A percentile compares a stretch with the other conserved stretches of the same genome.
phyloP scores from a whole-genome alignment of 2,888 invertebrate species.

The Trileptium ribeirensis region DNA sequence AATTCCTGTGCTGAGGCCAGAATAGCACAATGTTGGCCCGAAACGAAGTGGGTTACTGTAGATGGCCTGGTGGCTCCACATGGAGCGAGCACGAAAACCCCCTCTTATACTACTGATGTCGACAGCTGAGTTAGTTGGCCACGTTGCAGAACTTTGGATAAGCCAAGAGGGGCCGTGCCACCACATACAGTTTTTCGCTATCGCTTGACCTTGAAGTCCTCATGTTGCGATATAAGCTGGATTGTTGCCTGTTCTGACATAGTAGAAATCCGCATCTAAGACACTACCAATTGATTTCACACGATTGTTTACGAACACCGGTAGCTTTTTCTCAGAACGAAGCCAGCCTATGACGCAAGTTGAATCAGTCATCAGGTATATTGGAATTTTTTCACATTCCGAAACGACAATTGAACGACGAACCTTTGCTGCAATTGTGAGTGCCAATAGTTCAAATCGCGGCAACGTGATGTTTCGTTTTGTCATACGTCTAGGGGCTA shows the following conservation, averaged over 20 bases:
- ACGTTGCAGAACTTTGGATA: too few species aligned
- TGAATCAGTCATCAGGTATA: conserved; percentile 33
- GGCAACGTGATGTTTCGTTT: too few species aligned
- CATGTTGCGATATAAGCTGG: conserved; percentile 42
- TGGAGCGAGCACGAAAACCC: too few species aligned
- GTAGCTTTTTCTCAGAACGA: conserved; percentile 5
- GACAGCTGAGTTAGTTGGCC: too few species aligned
- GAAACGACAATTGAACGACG: conserved; percentile 23
- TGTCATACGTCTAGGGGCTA: conserved; percentile 36
- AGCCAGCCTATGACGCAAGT: conserved; percentile 37
- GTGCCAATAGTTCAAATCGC: conserved; percentile 18
- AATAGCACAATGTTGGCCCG: too few species aligned
- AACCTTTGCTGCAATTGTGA: conserved; percentile 15
- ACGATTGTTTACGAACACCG: conserved; percentile 38
- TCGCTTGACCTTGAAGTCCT: conserved; percentile 32
- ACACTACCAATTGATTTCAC: conserved; percentile 36
- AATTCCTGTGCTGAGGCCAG: too few species aligned
- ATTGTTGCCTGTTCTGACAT: conserved; percentile 39
- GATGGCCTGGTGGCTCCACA: too few species aligned
- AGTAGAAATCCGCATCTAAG: conserved; percentile 34
- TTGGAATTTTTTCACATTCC: conserved; percentile 24
- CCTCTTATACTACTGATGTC: too few species aligned
- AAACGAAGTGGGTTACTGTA: too few species aligned
- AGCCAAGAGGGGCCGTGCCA: conserved; percentile 41
- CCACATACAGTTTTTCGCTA: conserved; percentile 31